Evolutionary conservation across 1,140 invertebrate genomes (phyloP), one percentile per base, ranked within the genome.

Genomic region (Hylaeus volcanicus): DNA sequence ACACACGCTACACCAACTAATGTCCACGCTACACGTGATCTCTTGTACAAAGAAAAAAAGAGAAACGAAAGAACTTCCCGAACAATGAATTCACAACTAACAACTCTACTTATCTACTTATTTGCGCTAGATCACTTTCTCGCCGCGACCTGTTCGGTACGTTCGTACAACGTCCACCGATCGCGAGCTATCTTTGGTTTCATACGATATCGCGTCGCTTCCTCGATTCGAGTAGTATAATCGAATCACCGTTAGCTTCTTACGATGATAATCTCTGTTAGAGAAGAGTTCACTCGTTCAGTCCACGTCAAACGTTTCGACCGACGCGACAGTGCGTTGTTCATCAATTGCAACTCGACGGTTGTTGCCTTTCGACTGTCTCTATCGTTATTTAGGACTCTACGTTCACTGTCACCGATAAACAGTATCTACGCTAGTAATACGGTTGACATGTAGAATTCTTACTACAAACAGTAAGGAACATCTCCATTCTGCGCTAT

Each of bases 181-280:
- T 74, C 77, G 61, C 56, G 70, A 74, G 12, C 15, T 55, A 61
- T 85, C 76, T 82, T 77, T 81, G 74, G 82, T 86, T 72, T 81
- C 45, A 48, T n/a, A 15, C 60, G 26, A 43, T 0, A 15, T 39
- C 63, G 64, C 64, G 64, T 39, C n/a, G 26, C 48, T 26, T 51
- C n/a, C 3, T 12, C 55, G 55, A 56, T 14, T 15, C 26, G n/a
- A 4, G 37, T 2, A 26, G 26, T 60, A 60, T 2, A 0, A 2
- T 37, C 58, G 1, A 26, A 60, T 60, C n/a, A 5, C 26, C 5
- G n/a, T 26, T 8, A 37, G n/a, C 4, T 60, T 5, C 4, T 58
- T 26, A 5, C 5, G 12, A 6, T n/a, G 56, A 26, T n/a, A 58
- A 5, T 26, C 26, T 58, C 5, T 58, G n/a, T 4, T n/a, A 26